These are phyloP conservation scores for Halesus radiatus DNA, from an alignment of 1,140 invertebrate species.

Conservation along the genomic window DNA sequence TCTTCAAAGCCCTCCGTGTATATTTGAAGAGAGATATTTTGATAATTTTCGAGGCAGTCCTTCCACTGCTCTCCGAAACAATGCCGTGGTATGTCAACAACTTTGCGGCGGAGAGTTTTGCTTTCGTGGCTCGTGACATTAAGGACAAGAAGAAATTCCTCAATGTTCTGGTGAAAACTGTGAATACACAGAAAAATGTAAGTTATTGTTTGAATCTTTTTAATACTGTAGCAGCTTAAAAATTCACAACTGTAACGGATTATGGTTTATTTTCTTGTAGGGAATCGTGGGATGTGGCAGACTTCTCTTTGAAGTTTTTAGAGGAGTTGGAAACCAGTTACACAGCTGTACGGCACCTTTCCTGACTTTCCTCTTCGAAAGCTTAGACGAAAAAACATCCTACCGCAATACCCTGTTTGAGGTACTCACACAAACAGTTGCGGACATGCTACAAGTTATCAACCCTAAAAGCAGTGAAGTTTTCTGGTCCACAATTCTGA, in stretches of 20 bases:
- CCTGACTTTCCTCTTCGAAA: slow-evolving; percentile 74
- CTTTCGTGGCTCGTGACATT: slow-evolving; percentile 91
- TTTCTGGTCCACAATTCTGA: slow-evolving; percentile 71
- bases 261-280: slow-evolving; percentile 62
- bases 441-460: slow-evolving; percentile 73
- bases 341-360: slow-evolving; percentile 82
- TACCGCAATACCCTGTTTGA: slow-evolving; percentile 73
- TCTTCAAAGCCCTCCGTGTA: slow-evolving; percentile 90
- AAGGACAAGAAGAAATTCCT: slow-evolving; percentile 84
- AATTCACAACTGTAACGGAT: not conserved
- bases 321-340: slow-evolving; percentile 84
- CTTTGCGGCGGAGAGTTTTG: slow-evolving; percentile 95
- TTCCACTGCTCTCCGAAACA: slow-evolving; percentile 80
- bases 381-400: slow-evolving; percentile 70
- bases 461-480: slow-evolving; percentile 72
- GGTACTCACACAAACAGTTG: slow-evolving; percentile 74
- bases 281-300: slow-evolving; percentile 82
- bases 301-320: slow-evolving; percentile 88
- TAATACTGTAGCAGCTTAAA: not conserved
- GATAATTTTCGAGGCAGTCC: slow-evolving; percentile 79
- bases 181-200: slow-evolving; percentile 78
- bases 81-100: slow-evolving; percentile 86
- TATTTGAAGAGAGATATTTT: slow-evolving; percentile 86
- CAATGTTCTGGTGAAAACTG: slow-evolving; percentile 76
- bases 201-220: slow-evolving; percentile 60